Conservation (phyloP, 2,113 vertebrate genomes). For the Sebastes schlegelii region DNA sequence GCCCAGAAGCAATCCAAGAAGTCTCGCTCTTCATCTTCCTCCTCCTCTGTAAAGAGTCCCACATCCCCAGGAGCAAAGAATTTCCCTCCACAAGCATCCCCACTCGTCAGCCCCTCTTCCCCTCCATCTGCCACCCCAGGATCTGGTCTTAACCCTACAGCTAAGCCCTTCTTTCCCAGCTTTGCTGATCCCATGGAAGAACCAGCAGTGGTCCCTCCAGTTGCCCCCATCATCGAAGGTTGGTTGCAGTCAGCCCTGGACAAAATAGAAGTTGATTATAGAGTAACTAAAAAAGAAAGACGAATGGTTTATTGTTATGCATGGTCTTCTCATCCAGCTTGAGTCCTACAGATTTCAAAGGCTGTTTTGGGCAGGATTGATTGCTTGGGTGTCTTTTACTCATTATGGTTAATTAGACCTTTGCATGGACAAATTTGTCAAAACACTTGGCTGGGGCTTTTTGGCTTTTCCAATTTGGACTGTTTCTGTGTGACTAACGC, state of each 20-base stretch:
- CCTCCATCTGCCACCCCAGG: conserved; percentile 22
- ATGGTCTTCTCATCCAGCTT: conserved; percentile 43
- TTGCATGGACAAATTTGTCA: conserved; percentile 72
- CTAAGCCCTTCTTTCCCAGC: conserved; percentile 85
- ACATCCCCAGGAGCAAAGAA: conserved; percentile 61
- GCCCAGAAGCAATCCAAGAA: conserved; percentile 70
- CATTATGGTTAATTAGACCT: conserved; percentile 34
- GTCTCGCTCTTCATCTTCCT: conserved; percentile 66
- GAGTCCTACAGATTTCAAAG: conserved; percentile 21
- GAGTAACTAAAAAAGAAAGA: conserved; percentile 17
- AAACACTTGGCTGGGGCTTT: conserved; percentile 50
- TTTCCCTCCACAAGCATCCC: conserved; percentile 55
- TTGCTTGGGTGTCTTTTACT: conserved; percentile 35
- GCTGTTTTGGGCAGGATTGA: conserved; percentile 4
- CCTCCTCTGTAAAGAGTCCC: conserved; percentile 75
- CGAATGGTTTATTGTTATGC: conserved; percentile 29
- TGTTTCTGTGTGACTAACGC: conserved; percentile 74
- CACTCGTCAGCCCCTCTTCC: conserved; percentile 54
- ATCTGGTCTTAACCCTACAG: conserved; percentile 83
- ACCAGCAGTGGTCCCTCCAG: conserved; percentile 48
- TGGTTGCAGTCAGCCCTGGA: conserved; percentile 77
- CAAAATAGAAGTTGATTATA: conserved; percentile 32
- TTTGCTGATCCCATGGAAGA: conserved; percentile 77
- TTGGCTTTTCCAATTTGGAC: conserved; percentile 25
- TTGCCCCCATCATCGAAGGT: conserved; percentile 77